These are phyloP conservation scores for Aphaenogaster floridana DNA, from an alignment of 1,140 invertebrate species.

Conservation along the genomic window DNA sequence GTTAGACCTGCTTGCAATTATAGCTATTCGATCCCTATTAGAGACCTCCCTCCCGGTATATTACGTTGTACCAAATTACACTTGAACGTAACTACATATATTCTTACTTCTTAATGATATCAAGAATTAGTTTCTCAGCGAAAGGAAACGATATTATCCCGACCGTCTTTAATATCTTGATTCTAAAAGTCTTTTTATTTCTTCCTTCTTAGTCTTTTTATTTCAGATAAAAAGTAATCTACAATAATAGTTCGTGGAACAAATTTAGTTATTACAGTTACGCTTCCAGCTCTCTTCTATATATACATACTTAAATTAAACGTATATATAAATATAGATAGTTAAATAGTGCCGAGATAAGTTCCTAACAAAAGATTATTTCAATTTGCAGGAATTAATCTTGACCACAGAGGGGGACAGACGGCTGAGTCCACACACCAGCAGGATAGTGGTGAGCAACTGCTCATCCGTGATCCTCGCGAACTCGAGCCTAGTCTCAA, in stretches of 20 bases:
- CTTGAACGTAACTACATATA: neutral
- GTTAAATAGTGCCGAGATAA: neutral
- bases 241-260: neutral
- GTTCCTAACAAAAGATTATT: conserved; percentile 30
- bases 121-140: neutral
- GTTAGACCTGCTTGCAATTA: conserved; percentile 79
- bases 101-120: neutral
- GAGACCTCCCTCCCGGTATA: neutral
- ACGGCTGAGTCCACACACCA: conserved; percentile 86
- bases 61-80: conserved; percentile 32
- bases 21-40: conserved; percentile 76
- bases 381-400: conserved; percentile 87
- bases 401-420: conserved; percentile 88
- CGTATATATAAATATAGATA: neutral
- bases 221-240: neutral
- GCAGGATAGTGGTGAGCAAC: conserved; percentile 86
- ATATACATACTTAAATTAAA: conserved; percentile 12
- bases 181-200: neutral
- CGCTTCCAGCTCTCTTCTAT: neutral
- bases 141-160: neutral
- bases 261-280: neutral
- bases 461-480: conserved; percentile 87
- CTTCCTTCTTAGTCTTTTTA: too few species aligned
- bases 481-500: conserved; percentile 86
- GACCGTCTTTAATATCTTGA: neutral